Base-by-base conservation (phyloP, 2,113 vertebrate species). In the Sceloporus tristichus region DNA sequence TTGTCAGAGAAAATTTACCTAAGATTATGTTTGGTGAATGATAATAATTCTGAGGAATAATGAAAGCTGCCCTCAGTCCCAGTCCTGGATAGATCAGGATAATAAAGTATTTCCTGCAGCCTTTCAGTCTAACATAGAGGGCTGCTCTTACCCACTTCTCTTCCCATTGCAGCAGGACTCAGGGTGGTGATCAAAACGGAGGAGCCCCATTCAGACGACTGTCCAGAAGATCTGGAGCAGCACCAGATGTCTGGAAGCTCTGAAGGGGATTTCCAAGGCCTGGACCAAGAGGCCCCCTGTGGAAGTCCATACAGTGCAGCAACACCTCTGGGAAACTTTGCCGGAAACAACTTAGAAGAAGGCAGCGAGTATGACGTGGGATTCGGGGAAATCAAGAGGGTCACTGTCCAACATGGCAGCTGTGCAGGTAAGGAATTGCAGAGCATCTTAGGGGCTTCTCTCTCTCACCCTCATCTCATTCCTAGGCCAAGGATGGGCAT, bases 131-230 rank as follows among this genome's bases (percentile, higher is more conserved):
- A 48, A 48, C 48, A 48, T 48, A 48, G 5, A 48, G 48, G 48
- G 48, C 48, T 48, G 48, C 48, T 48, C 7, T 76, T 4, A 1
- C 29, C 38, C 48, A 54, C 40, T 13, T 59, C 1, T 2, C 34
- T 53, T 34, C 70, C 27, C 13, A 0, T 1, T 76, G 77, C 91
- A 96, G 95, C 95, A n/a, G 95, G 95, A 0, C 93, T 96, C 16
- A 92, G 95, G 68, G 95, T 96, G 0, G 95, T 96, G 92, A 96
- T 96, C 91, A 96, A 96, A 88, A 95, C 94, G 0, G 95, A 96
- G 88, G 95, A 96, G 91, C 91, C 95, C 2, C 94, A 95, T 42
- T 94, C 95, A 0, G 95, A 96, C 0, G 95, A 96, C 87, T 95
- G 93, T 68, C 93, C 94, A 0, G 94, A 95, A 21, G 95, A 95